Evolutionary conservation across 2,888 invertebrate genomes (phyloP).

Genomic region (Hypercompe scribonia): DNA sequence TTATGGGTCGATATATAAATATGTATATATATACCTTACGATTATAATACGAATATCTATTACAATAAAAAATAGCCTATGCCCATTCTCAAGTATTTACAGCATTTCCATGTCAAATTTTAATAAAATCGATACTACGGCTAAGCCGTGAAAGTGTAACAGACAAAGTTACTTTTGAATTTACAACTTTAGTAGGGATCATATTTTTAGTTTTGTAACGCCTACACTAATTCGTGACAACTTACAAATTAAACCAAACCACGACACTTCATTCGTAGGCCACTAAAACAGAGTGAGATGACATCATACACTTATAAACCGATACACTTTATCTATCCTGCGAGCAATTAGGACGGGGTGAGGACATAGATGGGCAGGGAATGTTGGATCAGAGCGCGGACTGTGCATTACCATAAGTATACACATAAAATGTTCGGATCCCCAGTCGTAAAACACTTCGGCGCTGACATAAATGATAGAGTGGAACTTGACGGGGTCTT

Average conservation of each 20-base stretch:
- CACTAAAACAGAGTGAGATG: constrained; percentile 43
- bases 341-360: constrained; percentile 56
- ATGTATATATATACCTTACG: too few species aligned
- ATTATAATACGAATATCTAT: too few species aligned
- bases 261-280: constrained; percentile 33
- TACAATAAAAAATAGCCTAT: too few species aligned
- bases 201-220: too few species aligned
- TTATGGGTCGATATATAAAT: too few species aligned
- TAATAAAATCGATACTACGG: too few species aligned
- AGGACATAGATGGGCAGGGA: constrained; percentile 21
- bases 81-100: too few species aligned
- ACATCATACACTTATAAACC: constrained; percentile 62
- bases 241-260: constrained; percentile 24
- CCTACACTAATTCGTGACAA: constrained; percentile 6
- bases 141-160: too few species aligned
- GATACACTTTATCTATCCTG: constrained; percentile 61
- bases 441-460: constrained; percentile 57
- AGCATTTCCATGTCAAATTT: too few species aligned
- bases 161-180: too few species aligned
- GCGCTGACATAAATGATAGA: constrained; percentile 38
- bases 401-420: constrained; percentile 69
- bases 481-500: constrained; percentile 33
- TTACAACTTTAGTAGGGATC: too few species aligned
- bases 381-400: constrained; percentile 9
- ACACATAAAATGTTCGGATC: constrained; percentile 62